Evolutionary conservation across 2,113 vertebrate genomes (phyloP).

Genomic region (Meriones unguiculatus): DNA sequence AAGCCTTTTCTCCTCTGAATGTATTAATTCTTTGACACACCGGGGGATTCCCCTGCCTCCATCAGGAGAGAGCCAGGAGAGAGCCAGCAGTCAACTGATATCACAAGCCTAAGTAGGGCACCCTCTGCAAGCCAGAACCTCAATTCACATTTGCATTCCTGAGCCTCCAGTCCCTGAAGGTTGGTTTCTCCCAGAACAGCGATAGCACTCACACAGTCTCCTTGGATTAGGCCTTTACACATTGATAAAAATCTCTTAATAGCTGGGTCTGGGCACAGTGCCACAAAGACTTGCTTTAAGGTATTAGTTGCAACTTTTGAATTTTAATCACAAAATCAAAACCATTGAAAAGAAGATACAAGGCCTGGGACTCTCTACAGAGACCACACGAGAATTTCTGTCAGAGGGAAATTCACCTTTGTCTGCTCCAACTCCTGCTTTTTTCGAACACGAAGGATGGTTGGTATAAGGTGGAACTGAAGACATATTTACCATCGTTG

Average conservation of each 20-base stretch:
- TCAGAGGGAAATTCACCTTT: constrained; percentile 27
- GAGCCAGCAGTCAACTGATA: neutral
- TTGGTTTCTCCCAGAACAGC: constrained; percentile 23
- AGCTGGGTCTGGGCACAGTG: neutral
- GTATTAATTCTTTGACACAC: constrained; percentile 38
- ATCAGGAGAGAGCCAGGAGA: neutral
- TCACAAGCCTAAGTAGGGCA: neutral
- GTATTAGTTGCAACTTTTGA: constrained; percentile 36
- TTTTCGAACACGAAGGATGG: neutral
- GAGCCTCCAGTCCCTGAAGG: neutral
- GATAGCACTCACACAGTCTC: neutral
- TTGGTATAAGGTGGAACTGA: neutral
- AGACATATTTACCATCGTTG: neutral
- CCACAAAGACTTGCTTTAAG: constrained; percentile 12
- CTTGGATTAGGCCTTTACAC: neutral
- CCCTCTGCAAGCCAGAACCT: neutral
- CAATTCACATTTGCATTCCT: neutral
- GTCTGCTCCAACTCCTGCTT: neutral
- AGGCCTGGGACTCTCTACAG: neutral
- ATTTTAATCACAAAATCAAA: constrained; percentile 22
- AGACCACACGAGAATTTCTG: constrained; percentile 10
- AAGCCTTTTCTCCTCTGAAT: constrained; percentile 1
- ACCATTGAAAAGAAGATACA: neutral
- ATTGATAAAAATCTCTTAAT: constrained; percentile 9
- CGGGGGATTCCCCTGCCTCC: neutral